Base-by-base conservation (phyloP, 2,113 vertebrate genomes). In the Pyrgilauda ruficollis region DNA sequence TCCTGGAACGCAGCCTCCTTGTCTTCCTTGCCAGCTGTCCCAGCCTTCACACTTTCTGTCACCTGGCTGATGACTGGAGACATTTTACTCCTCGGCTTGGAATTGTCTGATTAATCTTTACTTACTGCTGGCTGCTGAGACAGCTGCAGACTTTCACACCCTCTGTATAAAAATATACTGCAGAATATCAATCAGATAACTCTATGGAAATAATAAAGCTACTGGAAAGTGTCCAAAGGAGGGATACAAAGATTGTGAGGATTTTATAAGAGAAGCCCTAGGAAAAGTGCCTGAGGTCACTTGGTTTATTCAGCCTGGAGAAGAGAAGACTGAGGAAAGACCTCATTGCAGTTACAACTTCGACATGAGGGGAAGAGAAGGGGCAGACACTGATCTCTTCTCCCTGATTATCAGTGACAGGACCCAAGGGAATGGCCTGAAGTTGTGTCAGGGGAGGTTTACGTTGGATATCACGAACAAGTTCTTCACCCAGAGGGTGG, bases 41-140 rank as follows among this genome's bases (percentile, higher is more conserved):
- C 39, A 87, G 37, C 33, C 75, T 90, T 96, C 46, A 63, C 66
- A 15, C 7, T 91, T 92, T 87, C 44, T 91, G 64, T 74, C 46
- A 93, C 23, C 15, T 21, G 27, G 35, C 21, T 93, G 62, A 93
- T 72, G 33, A 66, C 27, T 75, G 11, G 30, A 95, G 44, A 84
- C 63, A 70, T 93, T 90, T 93, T 56, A 56, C 16, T 87, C n/a
- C 63, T 44, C 1, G 19, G 1, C 43, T 87, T 59, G 39, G 41
- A 79, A 58, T 15, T 80, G 15, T 72, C 47, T 92, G 73, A 72
- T 83, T 86, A 86, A 86, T 80, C 41, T 66, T 49, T 21, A 22
- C n/a, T 81, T n/a, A 13, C 6, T 85, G 28, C 12, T 56, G 27
- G 7, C 23, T 87, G 37, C n/a, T 72, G 31, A n/a, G 27, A 46